Percentiles rank a stretch among this genome's conserved stretches.
Evolutionary conservation across 1,140 invertebrate species (phyloP).

Genomic region (Pseudoatta argentina): DNA sequence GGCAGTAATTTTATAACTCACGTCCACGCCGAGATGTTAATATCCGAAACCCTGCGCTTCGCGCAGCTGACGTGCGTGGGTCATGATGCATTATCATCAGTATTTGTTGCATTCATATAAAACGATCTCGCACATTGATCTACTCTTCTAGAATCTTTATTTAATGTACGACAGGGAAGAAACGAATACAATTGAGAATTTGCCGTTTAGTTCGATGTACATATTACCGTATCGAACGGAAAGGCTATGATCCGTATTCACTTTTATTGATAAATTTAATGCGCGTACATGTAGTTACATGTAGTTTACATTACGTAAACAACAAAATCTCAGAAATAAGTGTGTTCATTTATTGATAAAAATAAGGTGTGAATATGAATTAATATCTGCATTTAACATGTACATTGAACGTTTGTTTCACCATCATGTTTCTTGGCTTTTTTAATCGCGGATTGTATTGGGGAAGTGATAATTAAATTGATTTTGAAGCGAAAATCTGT

Average conservation of each 20-base stretch:
- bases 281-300: too few species aligned
- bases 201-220: neutral
- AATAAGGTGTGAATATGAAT: too few species aligned
- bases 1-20: slow-evolving; percentile 51
- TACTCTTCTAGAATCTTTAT: neutral
- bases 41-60: slow-evolving; percentile 16
- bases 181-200: neutral
- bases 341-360: too few species aligned
- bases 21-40: slow-evolving; percentile 31
- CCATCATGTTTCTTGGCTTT: neutral
- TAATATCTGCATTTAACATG: neutral
- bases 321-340: too few species aligned
- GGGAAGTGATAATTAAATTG: neutral
- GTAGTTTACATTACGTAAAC: too few species aligned
- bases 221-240: neutral
- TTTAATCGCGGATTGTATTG: neutral
- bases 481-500: neutral
- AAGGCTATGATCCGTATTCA: too few species aligned
- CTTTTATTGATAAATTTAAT: too few species aligned
- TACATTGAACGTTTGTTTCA: neutral
- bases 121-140: slow-evolving; percentile 8
- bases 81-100: slow-evolving; percentile 6
- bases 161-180: neutral
- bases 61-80: slow-evolving; percentile 40
- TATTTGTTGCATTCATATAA: neutral